Evolutionary conservation across 2,888 invertebrate genomes (phyloP).

Genomic region (Athetis lepigone): DNA sequence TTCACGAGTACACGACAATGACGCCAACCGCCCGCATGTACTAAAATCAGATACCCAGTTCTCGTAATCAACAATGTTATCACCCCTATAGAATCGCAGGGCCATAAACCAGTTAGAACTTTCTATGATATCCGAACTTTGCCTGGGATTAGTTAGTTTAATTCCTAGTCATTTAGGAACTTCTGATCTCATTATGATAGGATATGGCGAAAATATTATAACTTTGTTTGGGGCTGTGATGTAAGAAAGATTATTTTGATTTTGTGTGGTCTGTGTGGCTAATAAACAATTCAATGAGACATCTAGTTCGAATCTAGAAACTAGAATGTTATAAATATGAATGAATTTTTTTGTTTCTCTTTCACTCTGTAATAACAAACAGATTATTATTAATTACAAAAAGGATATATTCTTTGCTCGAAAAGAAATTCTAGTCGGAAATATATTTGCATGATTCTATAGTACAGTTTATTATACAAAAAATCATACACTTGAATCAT

Average conservation of each 20-base stretch:
- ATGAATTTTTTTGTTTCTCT: too few species aligned
- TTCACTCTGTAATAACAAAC: too few species aligned
- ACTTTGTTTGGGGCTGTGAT: not conserved
- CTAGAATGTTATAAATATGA: too few species aligned
- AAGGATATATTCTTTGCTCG: too few species aligned
- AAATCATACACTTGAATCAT: too few species aligned
- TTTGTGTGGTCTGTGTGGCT: not conserved
- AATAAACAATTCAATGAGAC: too few species aligned
- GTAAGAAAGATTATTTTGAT: not conserved
- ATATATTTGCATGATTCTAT: too few species aligned
- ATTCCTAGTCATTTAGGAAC: not conserved
- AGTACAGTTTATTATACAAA: too few species aligned
- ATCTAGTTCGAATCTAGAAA: too few species aligned
- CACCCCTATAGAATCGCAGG: constrained; percentile 41
- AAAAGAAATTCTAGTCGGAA: too few species aligned
- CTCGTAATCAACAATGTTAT: constrained; percentile 33
- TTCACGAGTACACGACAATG: constrained; percentile 10
- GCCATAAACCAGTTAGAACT: constrained; percentile 21
- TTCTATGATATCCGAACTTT: constrained; percentile 36
- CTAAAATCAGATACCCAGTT: constrained; percentile 39
- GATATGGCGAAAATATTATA: not conserved
- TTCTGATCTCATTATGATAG: constrained; percentile 7
- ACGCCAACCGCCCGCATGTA: constrained; percentile 38
- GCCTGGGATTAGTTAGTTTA: constrained; percentile 1
- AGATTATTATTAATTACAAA: too few species aligned